Evolutionary conservation across 2,888 invertebrate genomes (phyloP).

Genomic region (Laothoe populi): DNA sequence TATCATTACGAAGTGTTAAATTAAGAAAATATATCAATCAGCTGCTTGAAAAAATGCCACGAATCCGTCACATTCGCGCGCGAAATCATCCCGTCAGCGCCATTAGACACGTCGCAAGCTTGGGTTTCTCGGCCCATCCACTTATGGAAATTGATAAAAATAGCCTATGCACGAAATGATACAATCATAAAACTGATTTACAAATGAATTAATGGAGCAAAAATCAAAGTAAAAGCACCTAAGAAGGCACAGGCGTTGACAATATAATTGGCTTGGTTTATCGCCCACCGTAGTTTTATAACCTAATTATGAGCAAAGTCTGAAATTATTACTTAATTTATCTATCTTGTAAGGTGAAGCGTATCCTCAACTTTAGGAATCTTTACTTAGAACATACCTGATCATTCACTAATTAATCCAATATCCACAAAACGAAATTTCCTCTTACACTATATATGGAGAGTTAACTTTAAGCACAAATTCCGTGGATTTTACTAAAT

Average conservation of each 20-base stretch:
- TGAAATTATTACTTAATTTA: slow-evolving; percentile 41
- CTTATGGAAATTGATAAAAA: slow-evolving; percentile 82
- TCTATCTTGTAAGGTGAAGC: slow-evolving; percentile 37
- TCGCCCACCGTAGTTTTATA: slow-evolving; percentile 78
- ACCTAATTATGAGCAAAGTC: slow-evolving; percentile 70
- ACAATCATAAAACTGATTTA: slow-evolving; percentile 51
- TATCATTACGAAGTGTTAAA: slow-evolving; percentile 52
- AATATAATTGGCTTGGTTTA: slow-evolving; percentile 76
- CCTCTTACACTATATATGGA: slow-evolving; percentile 60
- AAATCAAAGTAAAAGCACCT: slow-evolving; percentile 46
- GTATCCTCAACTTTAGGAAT: slow-evolving; percentile 49
- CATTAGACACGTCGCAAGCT: slow-evolving; percentile 85
- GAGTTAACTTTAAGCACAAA: slow-evolving; percentile 51
- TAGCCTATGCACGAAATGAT: slow-evolving; percentile 63
- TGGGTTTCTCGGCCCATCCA: slow-evolving; percentile 78
- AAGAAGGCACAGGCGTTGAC: slow-evolving; percentile 58
- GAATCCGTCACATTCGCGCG: slow-evolving; percentile 84
- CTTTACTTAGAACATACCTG: slow-evolving; percentile 67
- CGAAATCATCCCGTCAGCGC: slow-evolving; percentile 83
- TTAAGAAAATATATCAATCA: slow-evolving; percentile 61
- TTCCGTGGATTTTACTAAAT: slow-evolving; percentile 48
- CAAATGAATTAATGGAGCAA: slow-evolving; percentile 48
- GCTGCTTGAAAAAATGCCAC: slow-evolving; percentile 82
- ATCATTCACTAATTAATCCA: slow-evolving; percentile 78
- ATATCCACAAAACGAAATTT: slow-evolving; percentile 68